Base-by-base conservation (phyloP, 2,797 vertebrate species). In the Trachops cirrhosus region DNA sequence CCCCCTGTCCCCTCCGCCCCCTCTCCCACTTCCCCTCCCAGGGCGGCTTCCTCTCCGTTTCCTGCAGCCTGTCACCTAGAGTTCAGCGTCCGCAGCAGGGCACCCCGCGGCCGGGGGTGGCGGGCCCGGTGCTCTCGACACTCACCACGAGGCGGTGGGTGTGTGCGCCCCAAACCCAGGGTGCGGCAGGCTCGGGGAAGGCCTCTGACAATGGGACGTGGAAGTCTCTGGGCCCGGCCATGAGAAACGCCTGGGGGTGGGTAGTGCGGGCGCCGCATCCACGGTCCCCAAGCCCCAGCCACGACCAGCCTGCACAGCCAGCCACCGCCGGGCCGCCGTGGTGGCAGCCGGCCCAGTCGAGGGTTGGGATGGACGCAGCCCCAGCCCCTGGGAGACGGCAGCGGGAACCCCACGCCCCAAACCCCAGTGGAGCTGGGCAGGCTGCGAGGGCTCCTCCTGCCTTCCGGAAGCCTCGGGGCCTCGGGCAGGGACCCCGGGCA, bases 41-140 rank as follows among this genome's bases (percentile, higher is more conserved):
- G 14, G 5, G 18, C 2, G 50, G 1, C n/a, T 6, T 59, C 41
- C 5, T 22, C 19, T 18, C 29, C 0, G 3, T 2, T 29, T 9
- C 9, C 64, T 46, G 16, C 1, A 4, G 21, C 29, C 68, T 54
- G 3, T 8, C 41, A 3, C 48, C 7, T 5, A 2, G 39, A 50
- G 32, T 22, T 44, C 2, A 26, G 8, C 50, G 15, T 39, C 73
- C 2, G 2, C 6, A 8, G 12, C 6, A 14, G 34, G 32, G 16
- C 0, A 0, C 8, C 0, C 19, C 5, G 37, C 0, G 1, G 6
- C n/a, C 0, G 4, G 9, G 12, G 3, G 9, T 15, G 34, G 70
- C 44, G 22, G 16, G 9, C 12, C 21, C 4, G 2, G 0, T 0
- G 2, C 16, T 29, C 41, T 12, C 6, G 29, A 39, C 5, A 12